Evolutionary conservation across 2,113 vertebrate genomes (phyloP), one percentile per base, ranked within the genome.

Genomic region (Calypte anna): DNA sequence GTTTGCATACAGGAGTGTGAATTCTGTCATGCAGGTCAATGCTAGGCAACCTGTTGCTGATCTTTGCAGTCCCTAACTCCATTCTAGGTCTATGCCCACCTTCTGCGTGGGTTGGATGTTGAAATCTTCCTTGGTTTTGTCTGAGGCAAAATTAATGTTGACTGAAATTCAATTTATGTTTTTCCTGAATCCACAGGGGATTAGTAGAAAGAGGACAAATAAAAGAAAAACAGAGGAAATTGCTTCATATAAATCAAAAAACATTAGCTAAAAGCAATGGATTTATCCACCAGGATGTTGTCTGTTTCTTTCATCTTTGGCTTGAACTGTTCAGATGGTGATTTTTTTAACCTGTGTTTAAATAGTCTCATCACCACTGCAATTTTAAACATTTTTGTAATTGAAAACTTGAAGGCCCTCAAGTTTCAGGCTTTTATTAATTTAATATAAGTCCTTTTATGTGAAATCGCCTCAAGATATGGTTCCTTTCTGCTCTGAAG

Each of bases 261-360:
- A 17, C 7, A 16, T 10, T n/a, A 61, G 23, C 36, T 75, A 46
- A 91, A 87, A 82, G 7, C 13, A 64, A 31, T 61, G 21, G 61
- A 78, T 40, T 81, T 89, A 48, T 53, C 19, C 21, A 82, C 23
- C 48, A 83, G 44, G 73, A 58, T 85, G 74, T 68, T 33, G 12
- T 40, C 66, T 64, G 13, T 17, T 87, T 88, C 31, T 82, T 89
- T 92, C 3, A 43, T 79, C 66, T 82, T 92, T 89, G 33, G 30
- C 20, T 94, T 50, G 69, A 38, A 61, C 9, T 0, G 40, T 72
- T 72, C 44, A 40, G 12, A 38, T 5, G 88, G 46, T 10, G 17
- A 31, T 82, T 91, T 82, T 96, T 74, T 88, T 86, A 81, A 72
- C 38, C 27, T 81, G 19, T 75, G 16, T 88, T 92, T 93, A 82